These are phyloP conservation scores for Tuta absoluta DNA, from an alignment of 2,888 invertebrate species.

Conservation along the genomic window DNA sequence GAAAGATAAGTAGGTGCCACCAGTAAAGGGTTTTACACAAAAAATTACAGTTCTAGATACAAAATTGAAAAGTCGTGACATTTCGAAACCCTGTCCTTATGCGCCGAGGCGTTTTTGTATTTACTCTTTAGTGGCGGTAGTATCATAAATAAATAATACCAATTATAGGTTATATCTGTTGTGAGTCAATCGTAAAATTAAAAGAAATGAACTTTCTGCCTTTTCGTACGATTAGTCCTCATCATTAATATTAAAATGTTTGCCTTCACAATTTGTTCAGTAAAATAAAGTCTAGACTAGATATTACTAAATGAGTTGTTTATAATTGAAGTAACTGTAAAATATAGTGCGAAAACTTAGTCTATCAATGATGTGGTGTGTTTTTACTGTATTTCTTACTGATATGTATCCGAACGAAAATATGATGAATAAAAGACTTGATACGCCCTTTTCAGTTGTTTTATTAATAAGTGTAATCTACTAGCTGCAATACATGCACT, in stretches of 20 bases:
- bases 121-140: neutral
- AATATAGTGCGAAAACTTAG: conserved; percentile 18
- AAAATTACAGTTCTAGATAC: too few species aligned
- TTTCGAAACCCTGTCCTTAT: too few species aligned
- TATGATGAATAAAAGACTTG: conserved; percentile 57
- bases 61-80: too few species aligned
- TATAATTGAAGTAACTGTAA: conserved; percentile 21
- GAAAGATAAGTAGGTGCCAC: neutral
- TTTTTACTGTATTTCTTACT: conserved; percentile 51
- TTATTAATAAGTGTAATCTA: neutral
- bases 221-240: neutral
- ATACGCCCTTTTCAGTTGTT: conserved; percentile 25
- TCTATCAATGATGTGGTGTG: conserved; percentile 29
- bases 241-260: neutral
- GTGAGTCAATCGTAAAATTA: neutral
- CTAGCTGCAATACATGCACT: too few species aligned
- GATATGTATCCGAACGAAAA: conserved; percentile 41
- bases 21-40: neutral
- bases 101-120: neutral
- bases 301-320: neutral
- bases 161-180: neutral
- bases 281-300: neutral
- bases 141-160: neutral
- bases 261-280: neutral
- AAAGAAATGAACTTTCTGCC: neutral